A percentile compares a stretch with the other conserved stretches of the same genome.
phyloP scores from a whole-genome alignment of 2,797 vertebrate genomes.

The Hafferia zeledoni region DNA sequence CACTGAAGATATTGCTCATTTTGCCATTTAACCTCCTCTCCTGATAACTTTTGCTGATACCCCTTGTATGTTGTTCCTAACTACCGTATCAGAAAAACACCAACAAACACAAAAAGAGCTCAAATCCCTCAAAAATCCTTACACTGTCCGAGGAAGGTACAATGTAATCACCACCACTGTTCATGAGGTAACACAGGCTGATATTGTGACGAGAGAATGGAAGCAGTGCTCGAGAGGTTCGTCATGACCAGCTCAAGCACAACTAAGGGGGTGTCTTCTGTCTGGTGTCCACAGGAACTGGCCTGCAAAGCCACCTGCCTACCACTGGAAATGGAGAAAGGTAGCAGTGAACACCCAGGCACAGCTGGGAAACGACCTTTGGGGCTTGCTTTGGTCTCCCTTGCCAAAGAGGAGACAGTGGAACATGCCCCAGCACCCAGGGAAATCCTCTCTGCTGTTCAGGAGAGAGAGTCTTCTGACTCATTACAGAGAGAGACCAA shows the following conservation, averaged over 20 bases:
- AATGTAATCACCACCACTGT: not conserved
- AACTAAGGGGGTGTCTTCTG: not conserved
- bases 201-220: not conserved
- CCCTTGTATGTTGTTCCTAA: not conserved
- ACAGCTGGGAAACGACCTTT: not conserved
- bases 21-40: not conserved
- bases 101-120: not conserved
- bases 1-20: not conserved
- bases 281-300: not conserved
- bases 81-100: rapidly evolving
- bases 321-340: not conserved
- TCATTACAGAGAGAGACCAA: not conserved
- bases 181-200: not conserved
- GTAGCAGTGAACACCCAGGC: not conserved
- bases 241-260: not conserved
- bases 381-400: not conserved
- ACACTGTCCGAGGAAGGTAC: not conserved
- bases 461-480: not conserved
- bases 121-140: not conserved
- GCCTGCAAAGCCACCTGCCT: not conserved
- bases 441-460: not conserved
- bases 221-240: not conserved
- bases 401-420: not conserved
- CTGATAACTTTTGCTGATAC: not conserved
- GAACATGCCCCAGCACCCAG: not conserved